Evolutionary conservation across 2,888 invertebrate species (phyloP).

Genomic region (Limnephilus marmoratus): DNA sequence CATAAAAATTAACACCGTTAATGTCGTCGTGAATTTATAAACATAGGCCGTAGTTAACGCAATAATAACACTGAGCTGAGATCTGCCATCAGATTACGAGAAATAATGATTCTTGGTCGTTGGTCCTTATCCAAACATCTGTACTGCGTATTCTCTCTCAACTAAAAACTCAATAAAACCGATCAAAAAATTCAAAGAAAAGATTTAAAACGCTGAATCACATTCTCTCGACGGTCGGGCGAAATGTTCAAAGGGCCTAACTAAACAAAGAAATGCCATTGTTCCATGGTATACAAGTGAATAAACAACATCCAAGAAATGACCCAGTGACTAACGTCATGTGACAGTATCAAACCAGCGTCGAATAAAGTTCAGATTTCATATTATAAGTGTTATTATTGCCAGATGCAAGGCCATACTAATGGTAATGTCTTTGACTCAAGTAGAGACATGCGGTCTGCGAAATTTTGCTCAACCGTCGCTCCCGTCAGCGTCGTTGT

Average conservation of each 20-base stretch:
- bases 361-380: neutral
- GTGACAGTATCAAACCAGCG: neutral
- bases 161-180: neutral
- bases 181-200: neutral
- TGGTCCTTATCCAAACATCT: neutral
- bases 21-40: neutral
- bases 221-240: neutral
- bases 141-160: neutral
- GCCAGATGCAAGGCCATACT: neutral
- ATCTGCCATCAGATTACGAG: neutral
- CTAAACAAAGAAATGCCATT: neutral
- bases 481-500: neutral
- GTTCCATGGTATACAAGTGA: neutral
- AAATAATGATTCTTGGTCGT: neutral
- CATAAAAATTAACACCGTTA: neutral
- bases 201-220: neutral
- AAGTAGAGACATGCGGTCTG: neutral
- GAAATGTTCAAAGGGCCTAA: neutral
- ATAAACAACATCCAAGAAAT: constrained; percentile 8
- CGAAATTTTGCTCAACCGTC: neutral
- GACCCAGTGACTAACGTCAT: neutral
- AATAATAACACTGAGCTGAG: neutral
- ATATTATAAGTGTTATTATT: neutral
- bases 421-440: neutral
- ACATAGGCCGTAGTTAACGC: too few relatives aligned